Evolutionary conservation across 2,888 invertebrate species (phyloP).

Genomic region (Scrobipalpa costella): DNA sequence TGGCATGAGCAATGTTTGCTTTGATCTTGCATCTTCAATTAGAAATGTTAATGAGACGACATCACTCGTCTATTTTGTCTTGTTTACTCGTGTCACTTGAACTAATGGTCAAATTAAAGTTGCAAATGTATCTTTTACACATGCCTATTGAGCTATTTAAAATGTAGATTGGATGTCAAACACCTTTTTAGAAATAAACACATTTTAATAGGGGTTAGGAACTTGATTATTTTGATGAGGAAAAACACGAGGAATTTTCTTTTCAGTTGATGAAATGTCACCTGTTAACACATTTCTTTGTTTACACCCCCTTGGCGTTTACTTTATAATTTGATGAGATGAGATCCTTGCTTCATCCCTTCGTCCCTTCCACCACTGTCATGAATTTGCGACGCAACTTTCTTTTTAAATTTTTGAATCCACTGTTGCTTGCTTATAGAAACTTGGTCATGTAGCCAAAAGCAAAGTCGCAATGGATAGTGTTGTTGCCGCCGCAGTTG

Average conservation of each 20-base stretch:
- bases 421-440: not conserved
- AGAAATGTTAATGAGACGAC: conserved; percentile 17
- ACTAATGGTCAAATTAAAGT: not conserved
- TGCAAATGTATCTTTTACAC: not conserved
- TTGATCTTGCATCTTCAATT: conserved; percentile 20
- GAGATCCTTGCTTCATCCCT: conserved; percentile 8
- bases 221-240: not conserved
- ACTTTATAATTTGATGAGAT: conserved; percentile 24
- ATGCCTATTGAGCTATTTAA: not conserved
- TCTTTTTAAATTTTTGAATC: not conserved
- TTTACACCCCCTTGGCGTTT: conserved; percentile 21
- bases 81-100: conserved; percentile 4
- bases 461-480: not conserved
- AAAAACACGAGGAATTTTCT: not conserved
- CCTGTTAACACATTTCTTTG: conserved; percentile 22
- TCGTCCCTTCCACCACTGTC: not conserved
- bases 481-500: not conserved
- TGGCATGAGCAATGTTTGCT: conserved; percentile 1
- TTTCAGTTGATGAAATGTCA: conserved; percentile 18
- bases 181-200: not conserved
- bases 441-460: too few relatives aligned
- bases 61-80: conserved; percentile 5
- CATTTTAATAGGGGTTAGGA: not conserved
- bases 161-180: conserved; percentile 8
- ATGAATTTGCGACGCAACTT: not conserved